Base-by-base conservation (phyloP, 1,140 invertebrate species). In the Aphis craccivora region DNA sequence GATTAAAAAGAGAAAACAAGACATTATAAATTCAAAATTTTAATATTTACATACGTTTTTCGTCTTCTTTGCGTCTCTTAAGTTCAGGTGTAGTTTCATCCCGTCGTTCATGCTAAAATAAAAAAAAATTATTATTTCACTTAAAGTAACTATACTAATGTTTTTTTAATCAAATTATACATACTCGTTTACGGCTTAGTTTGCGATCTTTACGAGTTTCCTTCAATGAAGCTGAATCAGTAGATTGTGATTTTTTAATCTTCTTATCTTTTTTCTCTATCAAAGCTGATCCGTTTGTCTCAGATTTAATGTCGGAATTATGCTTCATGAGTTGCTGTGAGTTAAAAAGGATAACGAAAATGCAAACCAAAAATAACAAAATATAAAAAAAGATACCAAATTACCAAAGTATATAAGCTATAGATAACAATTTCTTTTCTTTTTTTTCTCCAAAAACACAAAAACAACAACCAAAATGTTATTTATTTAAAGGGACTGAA, bases 31-130 rank as follows among this genome's bases (percentile, higher is more conserved):
- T n/a, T 76, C 30, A 76, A 18, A 6, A n/a, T 76, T n/a, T 76
- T 14, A 35, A n/a, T 76, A n/a, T 76, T n/a, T 51, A 93, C 91
- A 22, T 93, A 93, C 91, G 91, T 86, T 93, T 93, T 0, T 93
- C 91, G 18, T 93, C 91, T 93, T 93, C 91, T 83, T 93, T 93
- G 30, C 91, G 91, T 86, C 91, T 83, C 25, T 93, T 93, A n/a
- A 55, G 55, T 84, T 93, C 91, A 14, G 91, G 91, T 18, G 91
- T 93, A 40, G 48, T 37, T 40, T 93, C 91, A 86, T 93, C 91
- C 53, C 91, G 67, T n/a, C 81, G n/a, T 30, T 53, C 81, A 81
- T 93, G 51, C 81, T 84, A 84, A 93, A 93, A 93, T n/a, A 55
- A 51, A 83, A 48, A 92, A 67, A 20, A 30, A 67, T n/a, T 60